Percentiles rank a stretch among this genome's conserved stretches.
Evolutionary conservation across 2,113 vertebrate species (phyloP).

Genomic region (Mustelus asterias): DNA sequence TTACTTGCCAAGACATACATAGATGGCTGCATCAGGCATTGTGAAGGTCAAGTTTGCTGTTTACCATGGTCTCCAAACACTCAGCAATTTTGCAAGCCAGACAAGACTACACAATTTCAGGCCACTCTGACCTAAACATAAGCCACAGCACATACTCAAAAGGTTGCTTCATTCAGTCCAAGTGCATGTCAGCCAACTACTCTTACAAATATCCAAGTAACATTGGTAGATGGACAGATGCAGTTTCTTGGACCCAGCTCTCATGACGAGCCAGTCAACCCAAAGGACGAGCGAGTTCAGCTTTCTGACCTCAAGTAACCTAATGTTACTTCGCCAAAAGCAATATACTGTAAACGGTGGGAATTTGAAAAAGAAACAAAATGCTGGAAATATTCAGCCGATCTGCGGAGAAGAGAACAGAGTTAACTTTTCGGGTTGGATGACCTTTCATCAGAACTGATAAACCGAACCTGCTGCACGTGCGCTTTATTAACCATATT

Average conservation of each 20-base stretch:
- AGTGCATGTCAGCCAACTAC: neutral
- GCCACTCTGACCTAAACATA: neutral
- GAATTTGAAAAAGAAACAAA: neutral
- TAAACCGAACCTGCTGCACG: too few relatives aligned
- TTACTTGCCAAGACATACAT: neutral
- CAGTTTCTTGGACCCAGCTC: neutral
- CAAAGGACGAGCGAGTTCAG: neutral
- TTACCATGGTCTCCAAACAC: neutral
- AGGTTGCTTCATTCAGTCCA: neutral
- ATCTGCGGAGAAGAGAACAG: neutral
- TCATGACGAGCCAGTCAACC: neutral
- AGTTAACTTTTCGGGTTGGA: neutral
- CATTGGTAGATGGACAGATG: neutral
- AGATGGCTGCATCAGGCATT: neutral
- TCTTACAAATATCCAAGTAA: neutral
- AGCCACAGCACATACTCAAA: neutral
- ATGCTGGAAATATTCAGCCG: neutral
- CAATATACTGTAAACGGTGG: too few relatives aligned
- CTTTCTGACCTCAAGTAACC: too few relatives aligned
- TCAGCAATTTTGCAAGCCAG: neutral
- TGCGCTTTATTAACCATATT: too few relatives aligned
- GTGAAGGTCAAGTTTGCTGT: neutral
- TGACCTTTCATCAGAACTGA: neutral
- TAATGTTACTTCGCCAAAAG: too few relatives aligned
- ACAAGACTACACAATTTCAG: neutral